Conservation (phyloP, 2,888 invertebrate species). For the Drosophila meridionalis region DNA sequence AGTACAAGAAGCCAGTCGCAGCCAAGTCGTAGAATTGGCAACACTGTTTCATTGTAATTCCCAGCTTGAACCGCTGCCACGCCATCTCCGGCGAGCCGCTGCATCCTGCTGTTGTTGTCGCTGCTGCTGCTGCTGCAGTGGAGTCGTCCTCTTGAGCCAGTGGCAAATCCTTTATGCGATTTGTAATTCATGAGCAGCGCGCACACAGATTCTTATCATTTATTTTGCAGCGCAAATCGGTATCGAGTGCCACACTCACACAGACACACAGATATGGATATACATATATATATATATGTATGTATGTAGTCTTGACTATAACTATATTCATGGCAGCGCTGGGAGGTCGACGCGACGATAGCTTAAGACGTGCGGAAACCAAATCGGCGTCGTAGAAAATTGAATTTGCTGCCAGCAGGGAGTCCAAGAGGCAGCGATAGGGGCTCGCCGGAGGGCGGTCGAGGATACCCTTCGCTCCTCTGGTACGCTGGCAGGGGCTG, state of each 20-base stretch:
- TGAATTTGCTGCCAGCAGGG: slow-evolving; percentile 65
- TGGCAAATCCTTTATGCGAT: slow-evolving; percentile 81
- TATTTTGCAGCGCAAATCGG: slow-evolving; percentile 73
- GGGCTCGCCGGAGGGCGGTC: not conserved
- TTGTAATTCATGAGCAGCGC: slow-evolving; percentile 78
- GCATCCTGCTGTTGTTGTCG: slow-evolving; percentile 9
- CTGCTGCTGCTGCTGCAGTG: slow-evolving; percentile 6
- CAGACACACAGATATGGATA: slow-evolving; percentile 14
- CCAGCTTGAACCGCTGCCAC: not conserved
- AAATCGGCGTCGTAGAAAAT: slow-evolving; percentile 79
- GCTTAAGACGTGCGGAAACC: slow-evolving; percentile 79
- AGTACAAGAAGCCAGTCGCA: too few relatives aligned
- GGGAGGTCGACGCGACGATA: slow-evolving; percentile 31
- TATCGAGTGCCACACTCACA: slow-evolving; percentile 52
- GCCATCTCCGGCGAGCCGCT: not conserved
- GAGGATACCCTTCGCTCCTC: not conserved
- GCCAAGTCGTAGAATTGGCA: not conserved
- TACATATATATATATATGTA: not conserved
- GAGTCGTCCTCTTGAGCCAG: slow-evolving; percentile 47
- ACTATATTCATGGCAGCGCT: slow-evolving; percentile 69
- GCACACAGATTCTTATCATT: slow-evolving; percentile 79
- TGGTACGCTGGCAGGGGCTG: not conserved
- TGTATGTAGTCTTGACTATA: slow-evolving; percentile 50
- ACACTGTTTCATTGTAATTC: not conserved
- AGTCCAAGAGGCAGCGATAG: not conserved